Base-by-base conservation (phyloP, 1,140 invertebrate genomes). In the Gryon sp. region DNA sequence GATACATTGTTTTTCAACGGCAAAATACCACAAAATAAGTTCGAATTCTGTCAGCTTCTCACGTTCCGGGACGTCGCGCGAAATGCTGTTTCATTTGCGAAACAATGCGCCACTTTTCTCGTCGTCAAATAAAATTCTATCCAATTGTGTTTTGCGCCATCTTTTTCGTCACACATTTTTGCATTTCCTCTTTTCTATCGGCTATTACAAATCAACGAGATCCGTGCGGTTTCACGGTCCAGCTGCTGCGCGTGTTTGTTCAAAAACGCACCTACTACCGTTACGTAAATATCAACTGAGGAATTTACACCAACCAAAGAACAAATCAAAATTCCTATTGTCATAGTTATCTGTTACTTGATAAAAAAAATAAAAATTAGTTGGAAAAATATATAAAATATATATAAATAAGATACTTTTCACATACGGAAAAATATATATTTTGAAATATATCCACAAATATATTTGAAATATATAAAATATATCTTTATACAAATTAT, bases 221-320 rank as follows among this genome's bases (percentile, higher is more conserved):
- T 59, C 40, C 68, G n/a, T n/a, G 76, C 20, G 69, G 76, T 75
- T 79, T 79, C 36, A 79, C 72, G 76, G 38, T 79, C 76, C 65
- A 72, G 53, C 48, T 60, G 46, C 3, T 41, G 45, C 41, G 52
- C 63, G 34, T 36, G 9, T 26, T 63, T 38, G 69, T 55, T 75
- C 48, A 72, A 79, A 79, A 79, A 62, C 50, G 46, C 72, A 59
- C 43, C 5, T 59, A 60, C 38, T 75, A 69, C 66, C 72, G 76
- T 75, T 75, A 78, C 72, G 57, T 79, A 79, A 75, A 79, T 70
- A 74, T 65, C 40, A 50, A 62, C 40, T 60, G 40, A 74, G 50
- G 55, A 75, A 74, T 74, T 78, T 55, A 62, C 70, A 14, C 41
- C 43, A 46, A 65, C 32, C 20, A 50, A 26, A 32, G 34, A 46